phyloP scores from a whole-genome alignment of 2,888 invertebrate genomes.

The Malacosoma neustria region DNA sequence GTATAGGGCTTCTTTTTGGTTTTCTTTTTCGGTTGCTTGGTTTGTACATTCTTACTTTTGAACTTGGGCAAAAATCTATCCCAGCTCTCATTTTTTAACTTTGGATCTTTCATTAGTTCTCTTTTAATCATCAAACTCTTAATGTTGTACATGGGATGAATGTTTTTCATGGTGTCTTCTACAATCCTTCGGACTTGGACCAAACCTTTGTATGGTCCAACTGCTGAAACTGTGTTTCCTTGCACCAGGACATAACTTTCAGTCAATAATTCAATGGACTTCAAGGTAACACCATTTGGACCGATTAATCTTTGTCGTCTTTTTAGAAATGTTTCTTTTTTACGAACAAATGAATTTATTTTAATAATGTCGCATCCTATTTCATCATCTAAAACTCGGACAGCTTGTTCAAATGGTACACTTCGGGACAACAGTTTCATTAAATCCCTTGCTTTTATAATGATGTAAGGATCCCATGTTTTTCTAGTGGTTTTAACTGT shows the following conservation, averaged over 20 bases:
- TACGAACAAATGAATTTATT: constrained; percentile 91
- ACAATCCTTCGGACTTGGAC: constrained; percentile 92
- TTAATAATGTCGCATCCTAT: constrained; percentile 96
- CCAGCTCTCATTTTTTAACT: constrained; percentile 95
- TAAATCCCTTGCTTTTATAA: constrained; percentile 96
- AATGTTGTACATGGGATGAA: constrained; percentile 99
- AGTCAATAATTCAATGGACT: constrained; percentile 96
- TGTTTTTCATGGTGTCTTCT: constrained; percentile 98
- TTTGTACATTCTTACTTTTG: constrained; percentile 89
- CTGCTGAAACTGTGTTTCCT: constrained; percentile 96
- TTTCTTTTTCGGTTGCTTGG: constrained; percentile 92
- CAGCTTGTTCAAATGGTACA: constrained; percentile 97
- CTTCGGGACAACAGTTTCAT: constrained; percentile 95
- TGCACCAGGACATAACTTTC: constrained; percentile 97
- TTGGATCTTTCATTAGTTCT: constrained; percentile 95
- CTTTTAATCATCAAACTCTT: constrained; percentile 98
- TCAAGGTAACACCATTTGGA: constrained; percentile 97
- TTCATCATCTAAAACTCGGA: constrained; percentile 90
- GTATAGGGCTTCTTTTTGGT: constrained; percentile 95
- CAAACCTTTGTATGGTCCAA: constrained; percentile 96
- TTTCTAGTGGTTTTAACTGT: constrained; percentile 94
- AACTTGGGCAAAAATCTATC: constrained; percentile 97
- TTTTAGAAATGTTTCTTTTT: constrained; percentile 96
- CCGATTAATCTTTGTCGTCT: constrained; percentile 95
- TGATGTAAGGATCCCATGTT: constrained; percentile 99